A percentile compares a stretch with the other conserved stretches of the same genome.
These are phyloP conservation scores for Phymorhynchus buccinoides DNA, from an alignment of 1,140 invertebrate genomes.

Conservation along the genomic window DNA sequence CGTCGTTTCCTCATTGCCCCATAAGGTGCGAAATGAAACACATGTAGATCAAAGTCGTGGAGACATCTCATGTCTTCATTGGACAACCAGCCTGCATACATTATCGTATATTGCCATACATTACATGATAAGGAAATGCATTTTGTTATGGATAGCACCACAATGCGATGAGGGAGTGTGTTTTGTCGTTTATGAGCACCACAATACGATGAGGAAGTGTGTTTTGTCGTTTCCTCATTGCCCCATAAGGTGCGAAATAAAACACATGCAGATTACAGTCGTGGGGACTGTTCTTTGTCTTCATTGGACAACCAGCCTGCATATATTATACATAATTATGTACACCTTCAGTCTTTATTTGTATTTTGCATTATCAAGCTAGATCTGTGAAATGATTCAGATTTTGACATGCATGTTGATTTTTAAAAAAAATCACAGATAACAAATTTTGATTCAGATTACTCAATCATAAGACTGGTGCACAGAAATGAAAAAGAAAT, in stretches of 20 bases:
- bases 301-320: not conserved
- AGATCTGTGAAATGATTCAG: too few species aligned
- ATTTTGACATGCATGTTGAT: too few species aligned
- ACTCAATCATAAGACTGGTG: too few species aligned
- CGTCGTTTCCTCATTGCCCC: not conserved
- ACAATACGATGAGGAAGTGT: not conserved
- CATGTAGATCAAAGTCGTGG: not conserved
- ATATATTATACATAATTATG: not conserved
- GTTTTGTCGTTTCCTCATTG: not conserved
- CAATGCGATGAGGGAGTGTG: not conserved
- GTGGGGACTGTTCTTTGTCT: too few species aligned
- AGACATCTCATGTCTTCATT: not conserved
- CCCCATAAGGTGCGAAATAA: not conserved
- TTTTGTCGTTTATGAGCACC: not conserved
- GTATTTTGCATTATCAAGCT: too few species aligned
- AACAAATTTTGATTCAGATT: too few species aligned
- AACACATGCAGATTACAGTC: conserved; percentile 7
- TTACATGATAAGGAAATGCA: not conserved
- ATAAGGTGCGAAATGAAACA: not conserved
- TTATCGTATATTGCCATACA: not conserved
- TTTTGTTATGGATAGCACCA: not conserved
- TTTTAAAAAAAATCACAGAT: too few species aligned
- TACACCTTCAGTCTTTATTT: not conserved
- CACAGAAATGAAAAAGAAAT: too few species aligned
- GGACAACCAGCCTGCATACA: not conserved